Base-by-base conservation (phyloP, 2,113 vertebrate genomes). In the Psettodes erumei region DNA sequence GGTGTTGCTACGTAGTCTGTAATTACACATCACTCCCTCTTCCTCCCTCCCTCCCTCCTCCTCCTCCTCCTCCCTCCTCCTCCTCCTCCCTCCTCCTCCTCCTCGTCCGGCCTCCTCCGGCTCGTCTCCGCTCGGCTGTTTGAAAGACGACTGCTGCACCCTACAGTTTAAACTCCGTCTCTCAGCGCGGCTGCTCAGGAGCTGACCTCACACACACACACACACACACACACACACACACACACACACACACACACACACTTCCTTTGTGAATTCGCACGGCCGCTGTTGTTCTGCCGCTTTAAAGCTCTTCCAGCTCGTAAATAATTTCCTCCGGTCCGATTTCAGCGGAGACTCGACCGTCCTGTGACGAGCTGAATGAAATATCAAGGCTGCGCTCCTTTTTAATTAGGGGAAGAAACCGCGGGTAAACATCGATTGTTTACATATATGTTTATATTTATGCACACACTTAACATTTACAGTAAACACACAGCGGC, bases 121-220 rank as follows among this genome's bases (percentile, higher is more conserved):
- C 78, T 80, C 58, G 61, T 70, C 64, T n/a, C n/a, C n/a, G n/a
- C n/a, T n/a, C n/a, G n/a, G n/a, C 75, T 86, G 93, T 96, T 96
- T 94, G 94, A 94, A 97, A 98, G 98, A 94, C 95, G 96, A 95
- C 96, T 98, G 95, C 98, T 98, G 98, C 98, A 96, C 98, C 96
- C 98, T 99, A 96, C 97, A 99, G 98, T 98, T 89, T 96, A 92
- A 95, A 97, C 95, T 70, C 91, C 90, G 92, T 95, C 94, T 94
- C 96, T 93, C 75, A 65, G 71, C 6, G 61, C 58, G 70, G 28
- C 71, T 56, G 78, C 72, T 67, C 61, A 69, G 58, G 56, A 63
- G 59, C 75, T 25, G 71, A 6, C 58, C 5, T 21, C 33, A 3
- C 0, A 28, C 18, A 13, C 0, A 28, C 8, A 30, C 2, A 5